Evolutionary conservation across 2,797 vertebrate genomes (phyloP).

Genomic region (Eidolon dupreanum): DNA sequence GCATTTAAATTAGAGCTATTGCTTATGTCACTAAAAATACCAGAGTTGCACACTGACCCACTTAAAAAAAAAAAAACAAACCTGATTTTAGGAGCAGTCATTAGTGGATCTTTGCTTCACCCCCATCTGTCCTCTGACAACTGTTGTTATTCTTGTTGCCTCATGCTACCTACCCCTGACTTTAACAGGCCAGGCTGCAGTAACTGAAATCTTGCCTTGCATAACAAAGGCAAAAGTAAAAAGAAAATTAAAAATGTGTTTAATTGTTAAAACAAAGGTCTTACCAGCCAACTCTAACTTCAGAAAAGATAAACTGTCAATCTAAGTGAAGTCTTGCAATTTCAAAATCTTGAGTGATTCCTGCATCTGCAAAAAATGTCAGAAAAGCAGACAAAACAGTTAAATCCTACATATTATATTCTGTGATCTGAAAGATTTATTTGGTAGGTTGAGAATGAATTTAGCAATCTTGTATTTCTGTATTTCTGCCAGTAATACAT

Average conservation of each 20-base stretch:
- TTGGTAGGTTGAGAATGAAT: slow-evolving; percentile 1
- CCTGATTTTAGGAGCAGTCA: slow-evolving; percentile 53
- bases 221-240: slow-evolving; percentile 42
- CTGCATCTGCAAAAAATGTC: slow-evolving; percentile 3
- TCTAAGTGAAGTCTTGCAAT: slow-evolving; percentile 7
- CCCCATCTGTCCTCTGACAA: background rate
- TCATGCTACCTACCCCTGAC: background rate
- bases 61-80: background rate
- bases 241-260: slow-evolving; percentile 14
- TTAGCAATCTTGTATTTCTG: background rate
- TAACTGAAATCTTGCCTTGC: background rate
- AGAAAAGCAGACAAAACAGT: slow-evolving; percentile 1
- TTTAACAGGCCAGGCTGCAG: background rate
- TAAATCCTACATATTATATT: background rate
- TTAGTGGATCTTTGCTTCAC: slow-evolving; percentile 30
- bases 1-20: slow-evolving; percentile 55
- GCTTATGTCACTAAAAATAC: slow-evolving; percentile 58
- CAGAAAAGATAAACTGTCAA: slow-evolving; percentile 36
- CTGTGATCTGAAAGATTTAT: slow-evolving; percentile 34
- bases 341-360: slow-evolving; percentile 48
- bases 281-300: background rate
- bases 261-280: slow-evolving; percentile 28
- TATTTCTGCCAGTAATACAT: background rate
- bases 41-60: background rate
- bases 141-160: slow-evolving; percentile 17